phyloP scores from a whole-genome alignment of 2,113 vertebrate genomes.

The Dipodomys stephensi region DNA sequence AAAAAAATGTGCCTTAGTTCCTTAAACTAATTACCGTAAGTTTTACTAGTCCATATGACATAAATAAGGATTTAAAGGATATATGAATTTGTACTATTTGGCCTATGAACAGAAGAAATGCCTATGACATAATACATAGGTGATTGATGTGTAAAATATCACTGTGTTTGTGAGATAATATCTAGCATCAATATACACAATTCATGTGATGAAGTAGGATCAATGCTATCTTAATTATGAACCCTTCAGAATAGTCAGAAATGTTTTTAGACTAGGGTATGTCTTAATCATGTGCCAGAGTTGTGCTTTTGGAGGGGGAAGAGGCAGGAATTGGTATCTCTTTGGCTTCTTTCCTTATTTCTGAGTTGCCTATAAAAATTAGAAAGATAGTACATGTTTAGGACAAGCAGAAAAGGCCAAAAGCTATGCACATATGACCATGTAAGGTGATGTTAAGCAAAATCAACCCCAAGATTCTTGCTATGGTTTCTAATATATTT shows the following conservation, averaged over 20 bases:
- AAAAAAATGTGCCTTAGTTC: neutral
- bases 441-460: no score
- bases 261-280: neutral
- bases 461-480: no score
- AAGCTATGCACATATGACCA: no score
- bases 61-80: neutral
- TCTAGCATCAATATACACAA: neutral
- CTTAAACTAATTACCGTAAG: neutral
- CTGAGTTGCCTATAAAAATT: neutral
- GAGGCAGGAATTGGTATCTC: neutral
- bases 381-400: no score
- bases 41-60: neutral
- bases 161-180: neutral
- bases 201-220: neutral
- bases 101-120: neutral
- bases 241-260: neutral
- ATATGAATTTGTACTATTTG: neutral
- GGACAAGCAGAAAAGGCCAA: no score
- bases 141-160: neutral
- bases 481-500: no score
- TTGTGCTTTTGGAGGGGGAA: no score
- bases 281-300: neutral
- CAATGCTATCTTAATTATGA: neutral
- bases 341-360: neutral
- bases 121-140: neutral